Percentiles rank a stretch among this genome's conserved stretches.
Conservation (phyloP, 2,797 vertebrate species). For the Epinephelus coioides region DNA sequence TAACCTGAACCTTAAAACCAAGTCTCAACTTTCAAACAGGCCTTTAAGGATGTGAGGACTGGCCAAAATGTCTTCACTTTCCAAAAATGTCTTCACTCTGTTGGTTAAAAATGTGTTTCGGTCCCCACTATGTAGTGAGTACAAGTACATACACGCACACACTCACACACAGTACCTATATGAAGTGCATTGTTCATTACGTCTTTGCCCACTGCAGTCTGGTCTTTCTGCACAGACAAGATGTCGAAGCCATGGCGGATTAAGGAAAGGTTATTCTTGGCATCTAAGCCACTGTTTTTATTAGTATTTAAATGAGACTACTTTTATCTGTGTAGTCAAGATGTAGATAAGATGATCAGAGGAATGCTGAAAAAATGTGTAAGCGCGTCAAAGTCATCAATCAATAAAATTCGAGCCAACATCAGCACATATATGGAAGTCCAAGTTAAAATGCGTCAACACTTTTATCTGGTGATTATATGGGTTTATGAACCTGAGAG, state of each 20-base stretch:
- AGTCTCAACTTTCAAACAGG: too few relatives aligned
- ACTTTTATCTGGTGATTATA: neutral
- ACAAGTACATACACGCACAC: neutral
- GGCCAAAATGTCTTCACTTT: too few relatives aligned
- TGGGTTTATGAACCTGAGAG: neutral
- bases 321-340: neutral
- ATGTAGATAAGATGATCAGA: neutral
- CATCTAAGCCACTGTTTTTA: neutral
- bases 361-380: too few relatives aligned
- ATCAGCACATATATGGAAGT: neutral
- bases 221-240: neutral
- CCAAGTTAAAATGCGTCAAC: neutral
- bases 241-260: neutral
- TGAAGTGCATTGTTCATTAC: slow-evolving; percentile 21
- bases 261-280: slow-evolving; percentile 2
- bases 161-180: slow-evolving; percentile 4
- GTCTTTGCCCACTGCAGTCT: neutral
- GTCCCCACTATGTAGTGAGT: too few relatives aligned
- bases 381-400: neutral
- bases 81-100: too few relatives aligned
- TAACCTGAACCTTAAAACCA: too few relatives aligned
- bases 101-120: too few relatives aligned
- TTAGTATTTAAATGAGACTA: neutral
- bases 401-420: neutral
- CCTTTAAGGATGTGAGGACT: too few relatives aligned